These are phyloP conservation scores for Rhagophthalmus giganteus DNA, from an alignment of 2,888 invertebrate genomes.

Conservation along the genomic window DNA sequence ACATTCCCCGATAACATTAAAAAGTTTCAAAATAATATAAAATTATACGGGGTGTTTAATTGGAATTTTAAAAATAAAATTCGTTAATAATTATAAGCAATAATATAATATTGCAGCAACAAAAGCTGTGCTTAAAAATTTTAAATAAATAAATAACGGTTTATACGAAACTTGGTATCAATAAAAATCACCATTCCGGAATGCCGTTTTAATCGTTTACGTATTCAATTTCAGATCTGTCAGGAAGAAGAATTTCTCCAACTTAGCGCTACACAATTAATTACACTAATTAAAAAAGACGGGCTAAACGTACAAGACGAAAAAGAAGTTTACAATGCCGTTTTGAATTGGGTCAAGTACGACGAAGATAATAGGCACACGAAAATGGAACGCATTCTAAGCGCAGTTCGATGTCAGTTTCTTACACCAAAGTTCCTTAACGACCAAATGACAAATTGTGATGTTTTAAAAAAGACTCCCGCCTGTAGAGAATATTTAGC, in stretches of 20 bases:
- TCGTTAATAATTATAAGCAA: no score
- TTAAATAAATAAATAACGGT: no score
- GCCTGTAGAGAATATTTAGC: slow-evolving; percentile 88
- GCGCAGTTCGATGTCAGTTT: slow-evolving; percentile 89
- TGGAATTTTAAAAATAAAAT: no score
- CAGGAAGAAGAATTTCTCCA: slow-evolving; percentile 92
- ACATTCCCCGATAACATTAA: no score
- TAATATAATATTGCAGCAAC: no score
- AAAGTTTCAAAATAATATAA: no score
- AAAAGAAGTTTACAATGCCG: slow-evolving; percentile 88
- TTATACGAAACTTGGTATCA: no score
- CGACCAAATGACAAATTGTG: slow-evolving; percentile 89
- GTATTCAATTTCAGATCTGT: slow-evolving; percentile 66
- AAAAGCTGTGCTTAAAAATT: no score
- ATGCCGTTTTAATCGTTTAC: no score
- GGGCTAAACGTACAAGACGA: slow-evolving; percentile 91
- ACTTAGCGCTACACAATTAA: slow-evolving; percentile 76
- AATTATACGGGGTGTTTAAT: no score
- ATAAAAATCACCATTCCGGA: no score
- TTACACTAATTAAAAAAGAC: slow-evolving; percentile 83
- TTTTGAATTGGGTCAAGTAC: slow-evolving; percentile 88
- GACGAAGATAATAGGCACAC: slow-evolving; percentile 82
- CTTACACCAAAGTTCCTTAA: slow-evolving; percentile 88
- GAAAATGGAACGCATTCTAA: slow-evolving; percentile 85
- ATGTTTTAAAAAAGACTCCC: slow-evolving; percentile 82